phyloP scores from a whole-genome alignment of 2,888 invertebrate species.

The Eurytoma californica region DNA sequence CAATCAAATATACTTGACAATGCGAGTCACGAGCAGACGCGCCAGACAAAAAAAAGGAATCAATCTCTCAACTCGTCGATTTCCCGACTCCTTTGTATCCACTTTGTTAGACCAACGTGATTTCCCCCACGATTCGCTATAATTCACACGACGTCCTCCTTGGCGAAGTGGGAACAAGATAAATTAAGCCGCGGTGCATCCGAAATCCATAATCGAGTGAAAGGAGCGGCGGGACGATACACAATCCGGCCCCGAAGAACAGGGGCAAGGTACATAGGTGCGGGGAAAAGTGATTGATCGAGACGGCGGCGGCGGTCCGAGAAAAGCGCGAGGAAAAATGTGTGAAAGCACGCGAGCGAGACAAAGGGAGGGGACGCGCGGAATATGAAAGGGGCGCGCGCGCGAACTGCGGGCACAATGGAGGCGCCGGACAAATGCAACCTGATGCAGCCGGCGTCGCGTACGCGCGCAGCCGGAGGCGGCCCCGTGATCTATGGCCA shows the following conservation, averaged over 20 bases:
- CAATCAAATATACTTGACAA: too few relatives aligned
- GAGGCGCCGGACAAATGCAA: constrained; percentile 16
- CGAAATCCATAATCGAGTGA: constrained; percentile 10
- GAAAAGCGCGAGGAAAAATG: not conserved
- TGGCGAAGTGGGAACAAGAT: constrained; percentile 24
- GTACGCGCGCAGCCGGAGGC: not conserved
- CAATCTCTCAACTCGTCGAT: too few relatives aligned
- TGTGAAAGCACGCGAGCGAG: not conserved
- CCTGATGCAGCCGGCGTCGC: constrained; percentile 10
- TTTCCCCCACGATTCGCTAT: not conserved
- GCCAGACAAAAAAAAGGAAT: too few relatives aligned
- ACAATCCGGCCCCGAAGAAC: not conserved
- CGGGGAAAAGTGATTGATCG: constrained; percentile 38
- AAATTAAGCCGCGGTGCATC: constrained; percentile 4
- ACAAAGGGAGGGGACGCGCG: not conserved
- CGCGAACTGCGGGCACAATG: constrained; percentile 1
- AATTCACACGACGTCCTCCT: not conserved
- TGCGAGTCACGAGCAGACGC: too few relatives aligned
- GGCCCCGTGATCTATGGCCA: constrained; percentile 26
- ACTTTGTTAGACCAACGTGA: not conserved
- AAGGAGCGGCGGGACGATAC: not conserved
- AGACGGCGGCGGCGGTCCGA: not conserved
- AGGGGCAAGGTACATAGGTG: not conserved
- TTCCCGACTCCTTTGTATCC: not conserved
- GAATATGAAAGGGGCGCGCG: not conserved